Conservation (phyloP, 2,797 vertebrate genomes). For the Acipenser transmontanus region DNA sequence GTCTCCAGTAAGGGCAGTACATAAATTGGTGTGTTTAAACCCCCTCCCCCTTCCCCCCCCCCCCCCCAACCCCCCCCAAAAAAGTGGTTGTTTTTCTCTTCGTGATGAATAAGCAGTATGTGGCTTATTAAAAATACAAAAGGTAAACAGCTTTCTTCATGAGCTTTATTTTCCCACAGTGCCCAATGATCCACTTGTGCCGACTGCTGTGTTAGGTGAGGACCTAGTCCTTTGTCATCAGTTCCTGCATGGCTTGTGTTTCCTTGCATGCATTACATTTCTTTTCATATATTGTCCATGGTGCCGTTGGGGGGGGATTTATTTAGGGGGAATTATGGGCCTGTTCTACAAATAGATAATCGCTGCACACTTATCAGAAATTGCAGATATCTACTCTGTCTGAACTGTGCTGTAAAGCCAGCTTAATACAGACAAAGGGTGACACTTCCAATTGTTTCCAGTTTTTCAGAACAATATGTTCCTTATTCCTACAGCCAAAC, state of each 20-base stretch:
- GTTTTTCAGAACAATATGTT: background rate
- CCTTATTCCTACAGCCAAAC: slow-evolving; percentile 16
- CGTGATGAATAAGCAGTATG: background rate
- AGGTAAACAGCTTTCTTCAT: slow-evolving; percentile 54
- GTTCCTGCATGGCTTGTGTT: slow-evolving; percentile 53
- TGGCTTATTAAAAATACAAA: slow-evolving; percentile 21
- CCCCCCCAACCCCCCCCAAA: no score
- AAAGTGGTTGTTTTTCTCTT: background rate
- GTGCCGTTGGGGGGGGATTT: slow-evolving; percentile 22
- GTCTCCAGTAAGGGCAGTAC: no score
- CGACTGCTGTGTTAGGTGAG: slow-evolving; percentile 99
- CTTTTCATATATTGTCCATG: slow-evolving; percentile 23
- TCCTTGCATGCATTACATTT: slow-evolving; percentile 58
- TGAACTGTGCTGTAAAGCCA: slow-evolving; percentile 14
- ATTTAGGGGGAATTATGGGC: background rate
- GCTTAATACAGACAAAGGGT: background rate
- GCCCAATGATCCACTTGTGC: slow-evolving; percentile 97
- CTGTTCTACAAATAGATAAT: slow-evolving; percentile 33
- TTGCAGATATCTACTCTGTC: slow-evolving; percentile 4
- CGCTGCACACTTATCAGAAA: slow-evolving; percentile 26
- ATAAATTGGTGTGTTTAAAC: no score
- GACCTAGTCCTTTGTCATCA: slow-evolving; percentile 51
- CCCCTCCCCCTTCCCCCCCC: no score
- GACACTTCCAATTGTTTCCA: background rate
- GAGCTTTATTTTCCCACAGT: slow-evolving; percentile 80